Evolutionary conservation across 2,113 vertebrate species (phyloP), one percentile per base, ranked within the genome.

Genomic region (Notothenia rossii): DNA sequence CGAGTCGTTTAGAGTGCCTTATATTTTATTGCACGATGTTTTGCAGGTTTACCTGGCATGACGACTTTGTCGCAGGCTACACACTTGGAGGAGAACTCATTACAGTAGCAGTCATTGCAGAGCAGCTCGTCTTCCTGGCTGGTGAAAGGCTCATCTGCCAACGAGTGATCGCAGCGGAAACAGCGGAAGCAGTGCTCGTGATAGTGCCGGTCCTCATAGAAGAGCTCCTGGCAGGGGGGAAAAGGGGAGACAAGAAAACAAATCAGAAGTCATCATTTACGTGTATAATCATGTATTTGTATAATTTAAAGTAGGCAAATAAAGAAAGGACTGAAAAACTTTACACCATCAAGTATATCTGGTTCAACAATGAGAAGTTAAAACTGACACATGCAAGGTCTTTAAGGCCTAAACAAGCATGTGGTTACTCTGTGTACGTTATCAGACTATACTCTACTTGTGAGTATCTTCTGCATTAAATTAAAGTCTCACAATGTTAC

Each of bases 31-130:
- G 22, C 15, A 45, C 40, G 29, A 58, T 20, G 22, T 15, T 17
- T 56, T 36, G 48, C 61, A 22, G 20, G 69, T 90, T 14, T 95
- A 99, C 98, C 98, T 94, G 98, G 98, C 97, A 99, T 98, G 94
- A 99, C 98, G 0, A 97, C 96, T 95, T 99, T 97, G 89, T 98
- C 96, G 1, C 98, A 99, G 84, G 98, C 96, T 0, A 98, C 85
- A 54, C 98, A 99, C 59, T 99, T 98, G 69, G 98, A 98, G 61
- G 98, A 98, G 95, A 98, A 99, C 91, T 98, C 97, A 1, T 95
- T 99, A 94, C 97, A 99, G 94, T 99, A 99, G 91, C 98, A 99
- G 92, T 98, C 97, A 0, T 98, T 99, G 94, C 98, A 99, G 68
- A 99, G 96, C 91, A 99, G 92, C 63, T 97, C 96, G 0, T 95